Evolutionary conservation across 2,888 invertebrate species (phyloP).

Genomic region (Leucophenga maculata): DNA sequence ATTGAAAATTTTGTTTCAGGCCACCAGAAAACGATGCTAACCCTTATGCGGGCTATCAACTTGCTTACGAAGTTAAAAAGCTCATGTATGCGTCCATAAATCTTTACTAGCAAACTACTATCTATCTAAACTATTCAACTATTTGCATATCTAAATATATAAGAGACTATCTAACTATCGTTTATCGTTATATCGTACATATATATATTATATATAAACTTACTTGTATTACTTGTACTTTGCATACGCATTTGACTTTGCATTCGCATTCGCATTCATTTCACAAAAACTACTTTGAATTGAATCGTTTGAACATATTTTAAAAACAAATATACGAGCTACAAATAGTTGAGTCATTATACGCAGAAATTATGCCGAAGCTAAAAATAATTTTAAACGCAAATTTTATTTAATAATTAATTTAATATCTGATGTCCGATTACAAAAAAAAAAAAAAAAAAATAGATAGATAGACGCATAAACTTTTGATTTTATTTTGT

Average conservation of each 20-base stretch:
- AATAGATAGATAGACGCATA: too few relatives aligned
- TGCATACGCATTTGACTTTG: background rate
- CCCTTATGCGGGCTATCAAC: slow-evolving; percentile 97
- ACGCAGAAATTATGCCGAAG: background rate
- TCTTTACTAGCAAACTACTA: slow-evolving; percentile 62
- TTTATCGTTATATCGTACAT: background rate
- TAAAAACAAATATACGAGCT: background rate
- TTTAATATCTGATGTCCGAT: too few relatives aligned
- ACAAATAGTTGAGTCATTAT: background rate
- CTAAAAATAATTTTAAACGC: background rate
- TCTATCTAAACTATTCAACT: slow-evolving; percentile 51
- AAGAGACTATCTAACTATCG: background rate
- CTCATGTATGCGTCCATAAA: slow-evolving; percentile 90
- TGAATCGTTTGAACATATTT: background rate
- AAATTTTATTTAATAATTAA: too few relatives aligned
- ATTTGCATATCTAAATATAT: slow-evolving; percentile 29
- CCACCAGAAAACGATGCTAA: slow-evolving; percentile 89
- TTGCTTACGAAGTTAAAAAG: slow-evolving; percentile 99
- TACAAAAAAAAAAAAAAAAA: too few relatives aligned
- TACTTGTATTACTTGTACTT: background rate
- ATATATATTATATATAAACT: background rate
- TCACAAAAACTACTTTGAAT: slow-evolving; percentile 1
- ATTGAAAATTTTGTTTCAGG: slow-evolving; percentile 79
- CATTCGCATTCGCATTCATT: slow-evolving; percentile 16
- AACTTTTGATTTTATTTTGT: too few relatives aligned